These are phyloP conservation scores for Iphiclides podalirius DNA, from an alignment of 2,888 invertebrate genomes.

Conservation along the genomic window DNA sequence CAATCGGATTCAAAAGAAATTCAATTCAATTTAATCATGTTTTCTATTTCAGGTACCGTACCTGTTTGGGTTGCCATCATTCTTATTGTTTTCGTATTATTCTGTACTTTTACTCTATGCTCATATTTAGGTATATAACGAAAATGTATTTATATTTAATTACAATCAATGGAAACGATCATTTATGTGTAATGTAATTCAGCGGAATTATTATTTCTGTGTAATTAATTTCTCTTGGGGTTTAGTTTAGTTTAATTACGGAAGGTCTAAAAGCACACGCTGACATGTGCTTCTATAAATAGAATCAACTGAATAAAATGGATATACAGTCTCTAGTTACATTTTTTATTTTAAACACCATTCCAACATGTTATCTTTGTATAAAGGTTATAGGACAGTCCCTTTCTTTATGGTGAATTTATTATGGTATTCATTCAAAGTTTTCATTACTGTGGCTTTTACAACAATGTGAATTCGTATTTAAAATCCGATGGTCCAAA, in stretches of 20 bases:
- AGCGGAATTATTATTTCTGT: conserved; percentile 26
- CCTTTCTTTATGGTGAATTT: too few relatives aligned
- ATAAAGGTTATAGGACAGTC: too few relatives aligned
- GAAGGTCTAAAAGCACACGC: conserved; percentile 43
- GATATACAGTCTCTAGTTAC: conserved; percentile 50
- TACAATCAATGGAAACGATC: conserved; percentile 10
- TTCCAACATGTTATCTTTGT: neutral
- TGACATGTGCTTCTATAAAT: conserved; percentile 60
- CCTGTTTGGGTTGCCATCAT: conserved; percentile 90
- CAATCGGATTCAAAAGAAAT: too few relatives aligned
- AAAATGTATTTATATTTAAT: conserved; percentile 23
- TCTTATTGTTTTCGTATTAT: conserved; percentile 86
- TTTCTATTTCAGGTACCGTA: conserved; percentile 85
- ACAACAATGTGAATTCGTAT: neutral
- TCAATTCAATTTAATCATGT: neutral
- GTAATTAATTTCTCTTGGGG: conserved; percentile 48
- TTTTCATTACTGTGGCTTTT: too few relatives aligned
- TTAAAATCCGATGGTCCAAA: neutral
- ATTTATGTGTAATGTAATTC: conserved; percentile 8
- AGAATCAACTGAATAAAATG: conserved; percentile 66
- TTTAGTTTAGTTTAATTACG: conserved; percentile 37
- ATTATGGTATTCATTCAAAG: too few relatives aligned
- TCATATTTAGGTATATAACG: conserved; percentile 89
- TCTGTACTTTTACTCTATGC: conserved; percentile 89
- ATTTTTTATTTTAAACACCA: conserved; percentile 30